Evolutionary conservation across 2,888 invertebrate species (phyloP), one percentile per base, ranked within the genome.

Genomic region (Rotaria macrura): DNA sequence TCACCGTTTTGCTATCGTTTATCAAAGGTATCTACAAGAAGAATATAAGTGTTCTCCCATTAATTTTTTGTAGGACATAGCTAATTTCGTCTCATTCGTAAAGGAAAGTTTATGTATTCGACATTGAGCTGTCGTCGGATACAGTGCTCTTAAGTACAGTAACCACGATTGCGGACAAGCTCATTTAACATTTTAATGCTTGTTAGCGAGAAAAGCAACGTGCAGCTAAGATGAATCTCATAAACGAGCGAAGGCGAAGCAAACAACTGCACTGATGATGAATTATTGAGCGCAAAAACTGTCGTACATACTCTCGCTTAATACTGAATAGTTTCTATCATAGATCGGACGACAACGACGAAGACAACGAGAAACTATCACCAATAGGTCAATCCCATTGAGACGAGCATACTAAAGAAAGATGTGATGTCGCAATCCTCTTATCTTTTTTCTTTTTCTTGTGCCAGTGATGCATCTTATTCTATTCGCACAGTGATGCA

Each of bases 321-420:
- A 2, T n/a, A 34, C 20, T 20, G 65, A 65, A 65, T 65, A 20
- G 34, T 34, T 65, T 14, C 65, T 65, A 65, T 65, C 65, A 65
- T 65, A 25, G 2, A 34, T 34, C 34, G 65, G 65, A 65, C 65
- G 65, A 34, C 65, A 34, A 65, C 57, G 57, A 57, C 4, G 57
- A 34, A 29, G 34, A 65, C 65, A 34, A 34, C 20, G 34, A 65
- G 34, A 3, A 65, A 65, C 65, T 65, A 65, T 29, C 34, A 65
- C 29, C 65, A 65, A 65, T 65, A 65, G 65, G 65, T 65, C 65
- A 65, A 65, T 65, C 38, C 65, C 65, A 65, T 65, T 65, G 65
- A 20, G 34, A 65, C 65, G 65, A 65, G 20, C 65, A 34, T 65
- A 65, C 34, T 65, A 65, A 65, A 65, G 34, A 14, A 65, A 65